phyloP scores from a whole-genome alignment of 2,113 vertebrate genomes.

The Chamaetylas fuelleborni region DNA sequence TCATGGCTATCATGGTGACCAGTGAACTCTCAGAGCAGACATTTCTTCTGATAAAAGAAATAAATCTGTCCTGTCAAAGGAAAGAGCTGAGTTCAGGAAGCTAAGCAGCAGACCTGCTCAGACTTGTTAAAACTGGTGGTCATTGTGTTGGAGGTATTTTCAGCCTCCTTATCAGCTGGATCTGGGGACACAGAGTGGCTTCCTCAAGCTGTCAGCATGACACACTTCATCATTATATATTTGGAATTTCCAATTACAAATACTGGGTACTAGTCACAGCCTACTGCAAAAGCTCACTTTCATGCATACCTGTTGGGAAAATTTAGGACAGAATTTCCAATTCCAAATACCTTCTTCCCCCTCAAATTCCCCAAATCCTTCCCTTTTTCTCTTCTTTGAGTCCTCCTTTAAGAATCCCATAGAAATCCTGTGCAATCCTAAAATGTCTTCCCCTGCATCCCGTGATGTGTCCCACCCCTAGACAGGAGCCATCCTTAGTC shows the following conservation, averaged over 20 bases:
- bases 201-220: no score
- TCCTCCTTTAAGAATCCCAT: background rate
- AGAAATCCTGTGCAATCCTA: background rate
- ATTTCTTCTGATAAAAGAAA: background rate
- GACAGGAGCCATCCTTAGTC: background rate
- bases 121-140: background rate
- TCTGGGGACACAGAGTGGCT: no score
- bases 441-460: background rate
- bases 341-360: background rate
- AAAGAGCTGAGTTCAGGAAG: background rate
- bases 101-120: background rate
- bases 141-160: background rate
- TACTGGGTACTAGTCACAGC: no score
- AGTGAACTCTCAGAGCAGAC: background rate
- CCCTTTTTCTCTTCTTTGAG: background rate
- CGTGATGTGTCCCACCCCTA: accelerated
- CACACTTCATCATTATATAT: no score
- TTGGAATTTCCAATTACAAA: no score
- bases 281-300: no score
- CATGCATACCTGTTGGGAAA: no score
- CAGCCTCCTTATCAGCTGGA: no score
- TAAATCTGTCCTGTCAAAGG: background rate
- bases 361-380: background rate
- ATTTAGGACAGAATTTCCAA: no score
- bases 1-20: background rate